Evolutionary conservation across 2,113 vertebrate genomes (phyloP).

Genomic region (Henicopernis longicauda): DNA sequence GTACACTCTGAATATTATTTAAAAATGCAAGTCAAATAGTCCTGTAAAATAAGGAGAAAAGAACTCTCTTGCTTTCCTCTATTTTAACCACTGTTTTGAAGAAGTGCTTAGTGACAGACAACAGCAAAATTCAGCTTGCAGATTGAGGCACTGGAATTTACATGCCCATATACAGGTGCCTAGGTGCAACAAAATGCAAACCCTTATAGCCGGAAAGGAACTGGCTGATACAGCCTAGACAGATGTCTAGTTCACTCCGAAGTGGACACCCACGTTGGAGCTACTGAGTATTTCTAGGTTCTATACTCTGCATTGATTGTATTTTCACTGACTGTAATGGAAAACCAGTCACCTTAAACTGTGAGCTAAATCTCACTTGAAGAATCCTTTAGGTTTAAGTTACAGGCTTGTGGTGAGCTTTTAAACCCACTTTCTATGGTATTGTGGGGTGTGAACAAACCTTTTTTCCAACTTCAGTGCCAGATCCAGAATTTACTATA

Average conservation of each 20-base stretch:
- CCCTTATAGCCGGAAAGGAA: background rate
- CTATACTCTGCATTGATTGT: background rate
- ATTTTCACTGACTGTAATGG: background rate
- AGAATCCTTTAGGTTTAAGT: background rate
- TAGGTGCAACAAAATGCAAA: background rate
- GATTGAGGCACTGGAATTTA: background rate
- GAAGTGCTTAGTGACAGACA: background rate
- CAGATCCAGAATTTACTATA: background rate
- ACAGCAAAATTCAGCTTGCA: background rate
- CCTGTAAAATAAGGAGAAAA: background rate
- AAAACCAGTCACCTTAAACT: background rate
- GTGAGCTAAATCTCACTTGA: background rate
- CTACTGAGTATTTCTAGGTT: background rate
- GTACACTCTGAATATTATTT: background rate
- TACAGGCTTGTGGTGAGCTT: background rate
- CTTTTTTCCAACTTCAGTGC: background rate
- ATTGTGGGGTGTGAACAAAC: background rate
- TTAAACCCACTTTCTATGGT: background rate
- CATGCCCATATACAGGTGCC: background rate
- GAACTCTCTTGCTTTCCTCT: background rate
- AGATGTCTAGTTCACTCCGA: background rate
- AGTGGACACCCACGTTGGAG: fast-evolving
- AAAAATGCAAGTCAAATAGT: background rate
- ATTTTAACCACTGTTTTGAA: background rate
- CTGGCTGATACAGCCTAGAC: background rate